Base-by-base conservation (phyloP, 2,888 invertebrate genomes). In the Microplitis manilae region DNA sequence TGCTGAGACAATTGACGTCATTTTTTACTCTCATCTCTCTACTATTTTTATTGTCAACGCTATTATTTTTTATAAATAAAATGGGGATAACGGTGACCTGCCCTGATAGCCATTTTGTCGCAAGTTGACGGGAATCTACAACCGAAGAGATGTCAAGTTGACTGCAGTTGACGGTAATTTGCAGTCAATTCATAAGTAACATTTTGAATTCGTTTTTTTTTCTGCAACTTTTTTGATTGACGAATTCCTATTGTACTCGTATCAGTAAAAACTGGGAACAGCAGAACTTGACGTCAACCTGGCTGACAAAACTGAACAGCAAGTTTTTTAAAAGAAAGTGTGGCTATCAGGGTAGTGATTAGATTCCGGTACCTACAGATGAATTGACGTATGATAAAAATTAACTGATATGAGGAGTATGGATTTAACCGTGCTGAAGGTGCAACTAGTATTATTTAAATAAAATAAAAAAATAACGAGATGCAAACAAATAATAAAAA, bases 351-450 rank as follows among this genome's bases (percentile, higher is more conserved):
- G 30, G 30, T 30, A 30, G 30, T 30, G 30, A 30, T 30, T 30
- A 30, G 30, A 30, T 4, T 30, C 30, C 2, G 30, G 30, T 30
- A 62, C n/a, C n/a, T 39, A 30, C n/a, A 8, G 50, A 69, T 69
- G 40, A 50, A 69, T 20, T 17, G 20, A 15, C 15, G 15, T 15
- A 41, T 68, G 41, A 68, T n/a, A 68, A 41, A 30, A 13, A 67
- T 59, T 59, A 4, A 30, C 30, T 30, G 30, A 30, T 30, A 30
- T 30, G 38, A 50, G 40, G 68, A 41, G 50, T 41, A 68, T 68
- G 41, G 17, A 41, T 68, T 67, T 40, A 70, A 60, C 60, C 60
- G 70, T 70, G 70, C 70, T 70, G 60, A 70, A 59, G 70, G 70
- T 70, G 70, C 30, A 70, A 60, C 70, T 70, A 70, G 60, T 70